A percentile compares a stretch with the other conserved stretches of the same genome.
Conservation (phyloP, 2,113 vertebrate genomes). For the Prunella himalayana region DNA sequence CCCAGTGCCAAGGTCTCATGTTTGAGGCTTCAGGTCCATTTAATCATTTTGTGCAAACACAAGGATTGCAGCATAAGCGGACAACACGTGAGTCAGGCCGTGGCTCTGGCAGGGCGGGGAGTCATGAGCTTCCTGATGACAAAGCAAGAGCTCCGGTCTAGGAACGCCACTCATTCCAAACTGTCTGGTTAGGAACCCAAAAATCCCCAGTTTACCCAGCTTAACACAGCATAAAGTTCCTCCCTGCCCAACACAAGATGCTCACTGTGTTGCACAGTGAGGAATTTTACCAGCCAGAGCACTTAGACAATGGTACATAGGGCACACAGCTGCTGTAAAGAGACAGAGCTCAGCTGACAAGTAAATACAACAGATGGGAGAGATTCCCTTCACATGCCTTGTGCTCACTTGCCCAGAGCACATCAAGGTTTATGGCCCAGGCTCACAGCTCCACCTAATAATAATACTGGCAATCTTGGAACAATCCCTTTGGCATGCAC, state of each 20-base stretch:
- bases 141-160: not conserved
- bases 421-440: not conserved
- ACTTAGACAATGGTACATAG: fast-evolving
- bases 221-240: not conserved
- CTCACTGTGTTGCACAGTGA: not conserved
- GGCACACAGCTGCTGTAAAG: not conserved
- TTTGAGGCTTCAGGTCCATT: not conserved
- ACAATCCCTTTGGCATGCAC: not conserved
- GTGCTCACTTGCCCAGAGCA: not conserved
- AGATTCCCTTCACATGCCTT: not conserved
- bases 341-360: not conserved
- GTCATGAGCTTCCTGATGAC: constrained; percentile 1
- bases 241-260: not conserved
- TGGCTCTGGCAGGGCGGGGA: not conserved
- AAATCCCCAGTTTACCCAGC: not conserved
- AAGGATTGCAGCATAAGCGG: not conserved
- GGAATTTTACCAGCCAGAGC: not conserved
- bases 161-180: not conserved
- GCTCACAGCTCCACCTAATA: not conserved
- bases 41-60: not conserved
- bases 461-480: not conserved
- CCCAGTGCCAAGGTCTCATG: not conserved
- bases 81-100: not conserved
- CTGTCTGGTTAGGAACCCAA: not conserved
- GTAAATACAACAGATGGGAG: not conserved